These are phyloP conservation scores for Scaptomyza tumidula DNA, from an alignment of 2,888 invertebrate species.

Conservation along the genomic window DNA sequence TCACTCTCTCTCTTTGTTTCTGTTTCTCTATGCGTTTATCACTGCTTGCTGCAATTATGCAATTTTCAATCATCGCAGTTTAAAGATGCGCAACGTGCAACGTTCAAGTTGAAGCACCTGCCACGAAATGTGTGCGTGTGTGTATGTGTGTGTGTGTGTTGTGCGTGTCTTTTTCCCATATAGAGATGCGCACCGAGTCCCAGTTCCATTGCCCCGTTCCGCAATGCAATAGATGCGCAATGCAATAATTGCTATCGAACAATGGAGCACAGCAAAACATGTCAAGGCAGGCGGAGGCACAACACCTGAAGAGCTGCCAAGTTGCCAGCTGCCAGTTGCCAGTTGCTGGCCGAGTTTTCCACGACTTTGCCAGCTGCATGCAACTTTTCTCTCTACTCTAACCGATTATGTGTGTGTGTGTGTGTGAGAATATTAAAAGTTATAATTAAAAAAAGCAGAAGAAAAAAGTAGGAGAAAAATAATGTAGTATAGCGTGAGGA, in stretches of 20 bases:
- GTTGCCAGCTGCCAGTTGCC: constrained; percentile 5
- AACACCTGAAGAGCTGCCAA: constrained; percentile 28
- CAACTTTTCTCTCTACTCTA: constrained; percentile 7
- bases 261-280: constrained; percentile 57
- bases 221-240: constrained; percentile 74
- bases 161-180: constrained; percentile 24
- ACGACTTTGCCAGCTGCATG: constrained; percentile 26
- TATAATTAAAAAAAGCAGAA: constrained; percentile 66
- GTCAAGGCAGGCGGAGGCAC: constrained; percentile 20
- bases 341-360: constrained; percentile 1
- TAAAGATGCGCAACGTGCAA: constrained; percentile 77
- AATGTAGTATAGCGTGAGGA: constrained; percentile 22
- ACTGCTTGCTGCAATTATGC: constrained; percentile 68
- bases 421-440: constrained; percentile 70
- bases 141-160: constrained; percentile 11
- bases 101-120: constrained; percentile 73
- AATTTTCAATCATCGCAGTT: constrained; percentile 78
- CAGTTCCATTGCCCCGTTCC: constrained; percentile 41
- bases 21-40: constrained; percentile 29
- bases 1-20: background rate
- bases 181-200: constrained; percentile 22
- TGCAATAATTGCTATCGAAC: constrained; percentile 76
- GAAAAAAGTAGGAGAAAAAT: background rate
- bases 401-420: constrained; percentile 1
- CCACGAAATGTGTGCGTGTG: constrained; percentile 40